Conservation (phyloP, 2,888 invertebrate genomes). For the Aporophyla nigra region DNA sequence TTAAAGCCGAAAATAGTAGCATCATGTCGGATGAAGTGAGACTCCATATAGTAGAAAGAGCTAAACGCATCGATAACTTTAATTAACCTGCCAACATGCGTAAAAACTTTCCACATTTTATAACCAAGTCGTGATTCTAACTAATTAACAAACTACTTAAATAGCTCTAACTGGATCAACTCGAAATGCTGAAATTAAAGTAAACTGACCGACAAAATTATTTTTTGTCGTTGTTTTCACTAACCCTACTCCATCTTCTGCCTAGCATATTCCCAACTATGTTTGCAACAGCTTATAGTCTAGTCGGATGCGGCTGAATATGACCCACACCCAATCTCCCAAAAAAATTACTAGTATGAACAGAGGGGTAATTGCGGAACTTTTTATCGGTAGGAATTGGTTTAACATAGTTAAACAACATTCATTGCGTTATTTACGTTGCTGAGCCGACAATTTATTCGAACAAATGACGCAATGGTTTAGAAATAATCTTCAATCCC, state of each 20-base stretch:
- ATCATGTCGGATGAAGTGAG: not conserved
- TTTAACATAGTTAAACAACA: no score
- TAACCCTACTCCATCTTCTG: no score
- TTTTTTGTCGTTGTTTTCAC: no score
- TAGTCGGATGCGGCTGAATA: no score
- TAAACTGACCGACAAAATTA: not conserved
- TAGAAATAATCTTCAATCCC: no score
- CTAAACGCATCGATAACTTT: not conserved
- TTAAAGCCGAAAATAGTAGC: not conserved
- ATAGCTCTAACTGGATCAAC: not conserved
- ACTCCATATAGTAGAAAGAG: not conserved
- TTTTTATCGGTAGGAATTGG: no score
- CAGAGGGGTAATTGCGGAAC: no score
- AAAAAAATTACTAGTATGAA: no score
- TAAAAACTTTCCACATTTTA: not conserved
- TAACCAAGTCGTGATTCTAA: slow-evolving; percentile 10
- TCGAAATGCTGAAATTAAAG: not conserved
- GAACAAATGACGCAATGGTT: no score
- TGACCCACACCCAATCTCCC: no score
- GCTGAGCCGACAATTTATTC: no score
- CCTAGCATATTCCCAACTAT: not conserved
- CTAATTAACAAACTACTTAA: not conserved
- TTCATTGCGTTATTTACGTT: no score
- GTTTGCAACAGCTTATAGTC: not conserved
- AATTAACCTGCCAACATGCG: not conserved